These are phyloP conservation scores for Melitaea cinxia DNA, from an alignment of 1,140 invertebrate species.

Conservation along the genomic window DNA sequence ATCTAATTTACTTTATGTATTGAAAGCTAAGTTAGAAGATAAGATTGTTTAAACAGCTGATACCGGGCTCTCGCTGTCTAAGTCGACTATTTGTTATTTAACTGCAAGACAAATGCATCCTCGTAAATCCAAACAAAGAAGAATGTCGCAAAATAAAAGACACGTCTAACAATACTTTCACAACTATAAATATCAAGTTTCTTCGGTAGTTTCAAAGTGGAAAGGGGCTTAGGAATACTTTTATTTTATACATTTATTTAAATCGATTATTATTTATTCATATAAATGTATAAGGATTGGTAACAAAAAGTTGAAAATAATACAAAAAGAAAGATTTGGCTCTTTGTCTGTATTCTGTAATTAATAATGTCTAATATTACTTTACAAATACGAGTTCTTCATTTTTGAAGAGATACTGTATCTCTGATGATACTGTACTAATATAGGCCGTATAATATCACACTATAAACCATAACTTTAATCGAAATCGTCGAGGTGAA, in stretches of 20 bases:
- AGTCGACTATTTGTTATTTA: slow-evolving; percentile 26
- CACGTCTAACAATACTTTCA: slow-evolving; percentile 6
- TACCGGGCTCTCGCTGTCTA: not conserved
- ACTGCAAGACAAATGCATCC: slow-evolving; percentile 24
- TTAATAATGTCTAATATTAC: too few relatives aligned
- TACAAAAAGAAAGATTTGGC: too few relatives aligned
- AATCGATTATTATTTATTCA: too few relatives aligned
- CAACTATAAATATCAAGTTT: slow-evolving; percentile 16
- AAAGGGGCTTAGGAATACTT: not conserved
- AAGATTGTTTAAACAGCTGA: slow-evolving; percentile 10
- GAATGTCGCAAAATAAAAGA: slow-evolving; percentile 25
- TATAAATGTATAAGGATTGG: too few relatives aligned
- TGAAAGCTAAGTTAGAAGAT: not conserved
- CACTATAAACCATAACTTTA: too few relatives aligned
- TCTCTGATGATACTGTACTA: too few relatives aligned
- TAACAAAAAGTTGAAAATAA: too few relatives aligned
- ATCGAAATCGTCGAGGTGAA: too few relatives aligned
- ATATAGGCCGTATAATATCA: too few relatives aligned
- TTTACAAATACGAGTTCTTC: too few relatives aligned
- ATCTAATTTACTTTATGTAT: slow-evolving; percentile 11
- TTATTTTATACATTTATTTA: not conserved
- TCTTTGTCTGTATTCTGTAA: too few relatives aligned
- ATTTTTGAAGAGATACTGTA: too few relatives aligned
- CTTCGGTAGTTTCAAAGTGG: slow-evolving; percentile 1
- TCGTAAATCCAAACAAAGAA: slow-evolving; percentile 17